phyloP scores from a whole-genome alignment of 2,113 vertebrate genomes.

The Mola mola region DNA sequence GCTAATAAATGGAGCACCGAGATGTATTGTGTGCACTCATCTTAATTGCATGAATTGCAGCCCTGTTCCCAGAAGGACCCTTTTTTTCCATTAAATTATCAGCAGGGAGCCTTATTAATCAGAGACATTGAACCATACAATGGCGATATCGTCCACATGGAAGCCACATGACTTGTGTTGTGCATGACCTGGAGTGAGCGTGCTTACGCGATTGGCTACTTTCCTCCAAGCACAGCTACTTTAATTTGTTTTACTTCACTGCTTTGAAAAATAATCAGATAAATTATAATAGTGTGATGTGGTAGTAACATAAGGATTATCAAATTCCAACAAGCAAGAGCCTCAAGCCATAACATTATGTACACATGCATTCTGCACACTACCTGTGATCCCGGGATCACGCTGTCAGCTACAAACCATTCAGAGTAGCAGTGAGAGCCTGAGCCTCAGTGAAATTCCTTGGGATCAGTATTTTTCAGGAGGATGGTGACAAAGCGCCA shows the following conservation, averaged over 20 bases:
- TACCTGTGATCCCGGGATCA: constrained; percentile 44
- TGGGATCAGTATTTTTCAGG: constrained; percentile 55
- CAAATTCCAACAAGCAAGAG: neutral
- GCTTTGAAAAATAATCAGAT: constrained; percentile 15
- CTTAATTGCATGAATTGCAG: constrained; percentile 69
- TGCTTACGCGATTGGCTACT: constrained; percentile 8
- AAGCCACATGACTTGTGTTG: constrained; percentile 37
- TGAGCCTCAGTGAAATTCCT: constrained; percentile 18
- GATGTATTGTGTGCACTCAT: constrained; percentile 48
- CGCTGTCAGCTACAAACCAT: constrained; percentile 18
- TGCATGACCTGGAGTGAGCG: constrained; percentile 48
- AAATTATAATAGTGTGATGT: constrained; percentile 25
- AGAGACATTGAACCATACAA: constrained; percentile 51
- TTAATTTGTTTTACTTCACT: constrained; percentile 10
- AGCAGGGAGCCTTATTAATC: constrained; percentile 68
- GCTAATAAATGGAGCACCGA: constrained; percentile 40
- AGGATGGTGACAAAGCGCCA: constrained; percentile 50
- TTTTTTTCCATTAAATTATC: constrained; percentile 65
- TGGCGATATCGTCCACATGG: constrained; percentile 49
- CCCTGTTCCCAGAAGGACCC: constrained; percentile 48
- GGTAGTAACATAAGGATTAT: neutral
- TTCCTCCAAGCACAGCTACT: constrained; percentile 17
- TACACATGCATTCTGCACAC: constrained; percentile 7
- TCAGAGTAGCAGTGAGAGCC: constrained; percentile 39
- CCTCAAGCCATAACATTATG: constrained; percentile 20